These are phyloP conservation scores for Columba guinea DNA, from an alignment of 2,797 vertebrate species.

Conservation along the genomic window DNA sequence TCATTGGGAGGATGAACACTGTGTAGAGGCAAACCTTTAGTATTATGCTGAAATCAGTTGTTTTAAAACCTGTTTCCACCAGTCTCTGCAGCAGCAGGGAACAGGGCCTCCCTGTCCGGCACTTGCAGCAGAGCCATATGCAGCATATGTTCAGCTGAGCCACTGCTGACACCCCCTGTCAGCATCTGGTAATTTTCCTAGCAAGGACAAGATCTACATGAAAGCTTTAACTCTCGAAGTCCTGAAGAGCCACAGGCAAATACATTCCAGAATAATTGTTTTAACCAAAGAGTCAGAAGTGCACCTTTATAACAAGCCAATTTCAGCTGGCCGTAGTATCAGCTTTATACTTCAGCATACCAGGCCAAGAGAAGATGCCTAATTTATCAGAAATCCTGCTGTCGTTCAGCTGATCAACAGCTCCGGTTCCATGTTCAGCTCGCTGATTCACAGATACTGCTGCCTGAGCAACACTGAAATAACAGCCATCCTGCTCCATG, in stretches of 20 bases:
- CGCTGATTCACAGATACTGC: not conserved
- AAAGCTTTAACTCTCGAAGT: slow-evolving; percentile 49
- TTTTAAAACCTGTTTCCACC: slow-evolving; percentile 8
- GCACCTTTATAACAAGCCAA: not conserved
- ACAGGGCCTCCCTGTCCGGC: not conserved
- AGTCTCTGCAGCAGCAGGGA: not conserved
- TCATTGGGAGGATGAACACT: not conserved
- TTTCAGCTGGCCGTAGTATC: not conserved
- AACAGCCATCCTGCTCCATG: not conserved
- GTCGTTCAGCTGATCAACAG: not conserved
- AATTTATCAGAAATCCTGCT: not conserved
- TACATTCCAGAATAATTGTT: not conserved
- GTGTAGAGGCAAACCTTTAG: not conserved
- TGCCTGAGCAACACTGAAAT: not conserved
- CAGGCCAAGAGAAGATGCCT: not conserved
- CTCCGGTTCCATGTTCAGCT: not conserved
- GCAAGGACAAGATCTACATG: not conserved
- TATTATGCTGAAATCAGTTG: not conserved
- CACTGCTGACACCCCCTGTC: slow-evolving; percentile 62
- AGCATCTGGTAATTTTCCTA: slow-evolving; percentile 61
- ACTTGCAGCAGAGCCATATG: not conserved
- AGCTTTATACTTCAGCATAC: not conserved
- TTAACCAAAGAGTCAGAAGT: not conserved
- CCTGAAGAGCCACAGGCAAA: not conserved
- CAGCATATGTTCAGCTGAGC: slow-evolving; percentile 28